A percentile compares a stretch with the other conserved stretches of the same genome.
Evolutionary conservation across 2,113 vertebrate genomes (phyloP).

Genomic region (Vicugna pacos): DNA sequence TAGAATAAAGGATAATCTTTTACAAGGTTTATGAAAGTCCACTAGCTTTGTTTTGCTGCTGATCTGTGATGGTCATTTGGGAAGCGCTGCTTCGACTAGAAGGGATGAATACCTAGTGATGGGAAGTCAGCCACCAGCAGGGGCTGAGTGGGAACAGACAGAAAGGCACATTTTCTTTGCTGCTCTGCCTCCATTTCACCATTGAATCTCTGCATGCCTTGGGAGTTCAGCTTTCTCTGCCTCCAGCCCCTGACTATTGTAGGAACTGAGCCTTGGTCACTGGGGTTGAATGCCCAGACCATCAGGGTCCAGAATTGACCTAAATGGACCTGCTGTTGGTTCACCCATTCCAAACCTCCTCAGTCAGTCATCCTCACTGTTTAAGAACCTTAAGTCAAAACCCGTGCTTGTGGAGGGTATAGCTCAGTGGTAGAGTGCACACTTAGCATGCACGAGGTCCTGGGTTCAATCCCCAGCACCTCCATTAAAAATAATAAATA

Average conservation of each 20-base stretch:
- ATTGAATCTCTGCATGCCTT: not conserved
- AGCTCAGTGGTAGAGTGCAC: too few relatives aligned
- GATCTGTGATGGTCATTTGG: not conserved
- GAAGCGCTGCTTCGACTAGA: not conserved
- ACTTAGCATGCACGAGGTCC: too few relatives aligned
- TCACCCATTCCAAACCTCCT: not conserved
- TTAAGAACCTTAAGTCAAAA: slow-evolving; percentile 43
- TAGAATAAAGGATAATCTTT: not conserved
- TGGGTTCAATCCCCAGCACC: too few relatives aligned
- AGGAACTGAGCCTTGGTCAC: not conserved
- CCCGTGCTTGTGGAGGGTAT: not conserved
- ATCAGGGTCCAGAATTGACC: not conserved
- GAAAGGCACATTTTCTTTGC: not conserved
- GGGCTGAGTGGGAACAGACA: not conserved
- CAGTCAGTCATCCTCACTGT: not conserved
- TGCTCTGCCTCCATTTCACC: not conserved
- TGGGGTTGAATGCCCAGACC: not conserved
- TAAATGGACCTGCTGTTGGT: not conserved
- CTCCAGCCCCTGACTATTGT: not conserved
- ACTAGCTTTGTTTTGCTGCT: not conserved
- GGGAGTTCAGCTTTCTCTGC: not conserved
- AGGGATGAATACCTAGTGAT: not conserved
- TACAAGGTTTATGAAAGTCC: not conserved
- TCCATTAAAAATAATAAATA: too few relatives aligned
- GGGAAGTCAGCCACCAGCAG: not conserved